Base-by-base conservation (phyloP, 2,797 vertebrate species). In the Scolopax bukidnonensis region DNA sequence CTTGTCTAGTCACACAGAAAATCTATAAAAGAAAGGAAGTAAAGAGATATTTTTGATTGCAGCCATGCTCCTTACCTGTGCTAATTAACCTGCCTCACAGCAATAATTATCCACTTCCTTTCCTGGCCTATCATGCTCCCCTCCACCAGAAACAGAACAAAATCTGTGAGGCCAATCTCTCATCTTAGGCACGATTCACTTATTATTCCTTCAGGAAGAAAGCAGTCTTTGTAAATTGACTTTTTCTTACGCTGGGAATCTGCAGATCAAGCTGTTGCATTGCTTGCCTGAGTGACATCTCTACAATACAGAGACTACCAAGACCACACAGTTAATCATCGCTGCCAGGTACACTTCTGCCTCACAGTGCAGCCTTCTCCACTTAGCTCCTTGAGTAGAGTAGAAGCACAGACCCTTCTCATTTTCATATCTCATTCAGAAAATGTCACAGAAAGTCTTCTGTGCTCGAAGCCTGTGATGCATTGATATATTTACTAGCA, bases 401-500 rank as follows among this genome's bases (percentile, higher is more conserved):
- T 30, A 96, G 91, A 88, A 5, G 8, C 57, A 90, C 60, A 88
- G 87, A 70, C 80, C 89, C 24, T 84, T 75, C 96, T 85, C 85
- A 71, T 91, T 91, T 93, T 83, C 89, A 33, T 91, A 54, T 75
- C 93, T 96, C 91, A 92, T 95, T 96, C 96, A 96, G 95, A 80
- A 97, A 96, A 90, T 87, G 92, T 78, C 94, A 95, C 61, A 56
- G 83, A 80, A 56, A 89, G 90, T 60, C 77, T 96, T 69, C 84
- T 87, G 85, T 4, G 5, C 89, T 87, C 6, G 0, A 76, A 95
- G 91, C 80, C 78, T 41, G 41, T 89, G 93, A 96, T 96, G 91
- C 95, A 95, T 75, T 80, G 92, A 94, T 96, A 80, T 87, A 90
- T 97, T 96, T 94, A 94, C 95, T 61, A 91, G 87, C 23, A 7